phyloP scores from a whole-genome alignment of 2,797 vertebrate species.

The Cyprinella venusta region DNA sequence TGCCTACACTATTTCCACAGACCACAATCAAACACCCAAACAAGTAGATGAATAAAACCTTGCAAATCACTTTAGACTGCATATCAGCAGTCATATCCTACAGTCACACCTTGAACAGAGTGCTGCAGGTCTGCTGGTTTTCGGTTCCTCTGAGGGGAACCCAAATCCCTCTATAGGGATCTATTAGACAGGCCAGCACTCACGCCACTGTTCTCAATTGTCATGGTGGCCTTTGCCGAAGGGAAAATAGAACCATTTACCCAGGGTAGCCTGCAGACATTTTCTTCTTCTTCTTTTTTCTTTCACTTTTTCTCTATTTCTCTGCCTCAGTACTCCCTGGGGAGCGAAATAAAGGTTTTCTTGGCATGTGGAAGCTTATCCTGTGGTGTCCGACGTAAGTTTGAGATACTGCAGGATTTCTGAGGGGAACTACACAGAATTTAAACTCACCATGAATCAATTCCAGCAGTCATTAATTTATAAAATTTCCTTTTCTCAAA shows the following conservation, averaged over 20 bases:
- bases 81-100: slow-evolving; percentile 39
- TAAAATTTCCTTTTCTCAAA: background rate
- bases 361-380: slow-evolving; percentile 47
- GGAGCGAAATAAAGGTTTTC: slow-evolving; percentile 39
- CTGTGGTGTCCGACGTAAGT: slow-evolving; percentile 22
- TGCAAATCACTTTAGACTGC: slow-evolving; percentile 23
- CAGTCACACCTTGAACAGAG: slow-evolving; percentile 43
- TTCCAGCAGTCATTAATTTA: background rate
- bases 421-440: background rate
- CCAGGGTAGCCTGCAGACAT: slow-evolving; percentile 73
- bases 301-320: slow-evolving; percentile 51
- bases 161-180: slow-evolving; percentile 45
- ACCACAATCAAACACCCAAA: background rate
- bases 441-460: background rate
- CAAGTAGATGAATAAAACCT: background rate
- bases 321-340: slow-evolving; percentile 38
- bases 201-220: slow-evolving; percentile 72
- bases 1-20: background rate
- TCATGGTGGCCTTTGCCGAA: slow-evolving; percentile 73
- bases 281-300: slow-evolving; percentile 50
- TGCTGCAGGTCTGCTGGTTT: slow-evolving; percentile 27
- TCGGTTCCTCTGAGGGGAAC: slow-evolving; percentile 27
- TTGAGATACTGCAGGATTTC: slow-evolving; percentile 31
- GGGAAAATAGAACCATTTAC: slow-evolving; percentile 81
- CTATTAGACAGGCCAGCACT: slow-evolving; percentile 63